Percentiles rank a stretch among this genome's conserved stretches.
Evolutionary conservation across 2,888 invertebrate genomes (phyloP).

Genomic region (Cecidostiba fungosa): DNA sequence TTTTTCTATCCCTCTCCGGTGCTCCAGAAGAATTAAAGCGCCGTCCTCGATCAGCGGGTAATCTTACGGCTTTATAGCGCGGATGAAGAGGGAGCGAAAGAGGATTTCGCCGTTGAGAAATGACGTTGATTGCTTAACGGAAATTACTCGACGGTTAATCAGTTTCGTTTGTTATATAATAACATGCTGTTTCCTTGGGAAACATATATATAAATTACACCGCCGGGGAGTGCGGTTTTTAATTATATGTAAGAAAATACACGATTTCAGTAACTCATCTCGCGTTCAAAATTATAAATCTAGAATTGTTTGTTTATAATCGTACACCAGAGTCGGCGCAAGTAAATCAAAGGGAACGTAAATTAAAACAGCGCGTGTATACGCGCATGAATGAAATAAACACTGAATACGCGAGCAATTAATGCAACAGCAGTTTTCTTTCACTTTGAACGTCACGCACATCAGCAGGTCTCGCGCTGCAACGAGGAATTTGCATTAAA

Average conservation of each 20-base stretch:
- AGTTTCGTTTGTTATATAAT: not conserved
- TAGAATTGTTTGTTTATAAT: too few relatives aligned
- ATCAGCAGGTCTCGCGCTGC: not conserved
- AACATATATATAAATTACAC: too few relatives aligned
- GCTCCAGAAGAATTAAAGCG: constrained; percentile 12
- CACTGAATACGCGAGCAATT: not conserved
- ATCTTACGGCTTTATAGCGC: constrained; percentile 20
- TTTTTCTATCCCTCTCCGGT: not conserved
- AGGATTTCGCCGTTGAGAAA: not conserved
- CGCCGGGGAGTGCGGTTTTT: too few relatives aligned
- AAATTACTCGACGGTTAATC: not conserved
- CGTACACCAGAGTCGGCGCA: too few relatives aligned
- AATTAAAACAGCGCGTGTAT: not conserved
- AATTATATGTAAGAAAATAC: too few relatives aligned
- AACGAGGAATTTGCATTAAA: not conserved
- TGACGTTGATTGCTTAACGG: constrained; percentile 11
- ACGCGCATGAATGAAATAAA: not conserved
- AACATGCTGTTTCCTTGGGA: too few relatives aligned
- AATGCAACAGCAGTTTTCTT: not conserved
- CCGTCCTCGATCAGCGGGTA: constrained; percentile 8
- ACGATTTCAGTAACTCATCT: too few relatives aligned
- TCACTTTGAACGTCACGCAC: not conserved
- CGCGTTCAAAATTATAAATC: too few relatives aligned
- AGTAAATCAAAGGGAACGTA: too few relatives aligned
- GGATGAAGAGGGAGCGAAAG: constrained; percentile 6